A percentile compares a stretch with the other conserved stretches of the same genome.
Conservation (phyloP, 2,113 vertebrate species). For the Chlorocebus sabaeus region DNA sequence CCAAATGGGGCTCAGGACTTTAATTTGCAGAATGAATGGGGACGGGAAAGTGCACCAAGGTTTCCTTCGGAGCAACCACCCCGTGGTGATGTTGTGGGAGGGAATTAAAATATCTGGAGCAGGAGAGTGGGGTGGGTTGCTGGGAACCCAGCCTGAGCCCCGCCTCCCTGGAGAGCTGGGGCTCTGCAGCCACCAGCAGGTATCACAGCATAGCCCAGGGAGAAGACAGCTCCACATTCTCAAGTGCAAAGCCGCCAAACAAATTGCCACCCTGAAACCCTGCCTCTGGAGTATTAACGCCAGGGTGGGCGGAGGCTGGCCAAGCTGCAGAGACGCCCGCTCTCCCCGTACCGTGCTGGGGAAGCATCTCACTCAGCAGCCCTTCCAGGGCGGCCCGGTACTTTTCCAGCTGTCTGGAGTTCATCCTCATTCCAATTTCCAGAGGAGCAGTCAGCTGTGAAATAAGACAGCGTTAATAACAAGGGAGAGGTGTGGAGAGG, state of each 20-base stretch:
- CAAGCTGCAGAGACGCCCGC: not conserved
- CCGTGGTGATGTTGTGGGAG: not conserved
- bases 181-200: not conserved
- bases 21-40: not conserved
- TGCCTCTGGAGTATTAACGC: conserved; percentile 63
- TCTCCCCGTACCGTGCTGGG: conserved; percentile 59
- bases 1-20: not conserved
- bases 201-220: not conserved
- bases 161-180: not conserved
- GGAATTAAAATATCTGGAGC: not conserved
- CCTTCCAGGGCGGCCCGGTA: conserved; percentile 76
- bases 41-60: too few relatives aligned
- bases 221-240: conserved; percentile 35
- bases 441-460: conserved; percentile 77
- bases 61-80: not conserved
- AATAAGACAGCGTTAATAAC: conserved; percentile 67
- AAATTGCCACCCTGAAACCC: conserved; percentile 7
- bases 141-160: not conserved
- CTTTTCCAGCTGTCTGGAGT: conserved; percentile 81
- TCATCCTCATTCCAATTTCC: conserved; percentile 77
- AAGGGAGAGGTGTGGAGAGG: conserved; percentile 9
- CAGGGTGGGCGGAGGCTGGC: conserved; percentile 52
- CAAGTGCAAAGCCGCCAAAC: not conserved
- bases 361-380: conserved; percentile 74
- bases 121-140: not conserved